phyloP scores from a whole-genome alignment of 2,888 invertebrate species.

The Tenthredo distinguenda region DNA sequence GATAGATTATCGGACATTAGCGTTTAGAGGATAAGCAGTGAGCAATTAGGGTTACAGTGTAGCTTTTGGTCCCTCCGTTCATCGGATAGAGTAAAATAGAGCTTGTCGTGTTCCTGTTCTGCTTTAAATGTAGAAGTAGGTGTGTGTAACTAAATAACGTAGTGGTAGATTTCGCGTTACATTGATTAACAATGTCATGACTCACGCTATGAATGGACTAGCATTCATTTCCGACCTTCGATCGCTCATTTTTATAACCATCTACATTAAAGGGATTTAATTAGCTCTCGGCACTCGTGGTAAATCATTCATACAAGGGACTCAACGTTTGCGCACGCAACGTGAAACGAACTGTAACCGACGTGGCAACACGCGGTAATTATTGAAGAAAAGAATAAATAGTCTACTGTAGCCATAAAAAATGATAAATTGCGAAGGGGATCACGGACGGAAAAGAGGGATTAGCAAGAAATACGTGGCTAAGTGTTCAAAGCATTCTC shows the following conservation, averaged over 20 bases:
- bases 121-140: background rate
- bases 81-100: background rate
- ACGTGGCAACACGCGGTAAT: background rate
- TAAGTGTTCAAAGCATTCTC: background rate
- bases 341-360: conserved; percentile 26
- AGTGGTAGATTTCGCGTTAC: conserved; percentile 10
- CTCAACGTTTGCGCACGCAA: background rate
- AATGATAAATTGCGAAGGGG: background rate
- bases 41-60: background rate
- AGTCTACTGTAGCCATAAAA: background rate
- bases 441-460: background rate
- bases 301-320: background rate
- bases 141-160: background rate
- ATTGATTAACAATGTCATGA: conserved; percentile 22
- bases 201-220: conserved; percentile 25
- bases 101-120: background rate
- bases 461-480: background rate
- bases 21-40: background rate
- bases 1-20: conserved; percentile 16
- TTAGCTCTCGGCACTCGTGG: conserved; percentile 7
- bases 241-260: conserved; percentile 24
- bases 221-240: conserved; percentile 26
- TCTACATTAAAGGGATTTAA: conserved; percentile 31
- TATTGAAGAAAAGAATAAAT: conserved; percentile 2
- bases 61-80: background rate